phyloP scores from a whole-genome alignment of 2,888 invertebrate genomes.

The Trissoscelio sp. region DNA sequence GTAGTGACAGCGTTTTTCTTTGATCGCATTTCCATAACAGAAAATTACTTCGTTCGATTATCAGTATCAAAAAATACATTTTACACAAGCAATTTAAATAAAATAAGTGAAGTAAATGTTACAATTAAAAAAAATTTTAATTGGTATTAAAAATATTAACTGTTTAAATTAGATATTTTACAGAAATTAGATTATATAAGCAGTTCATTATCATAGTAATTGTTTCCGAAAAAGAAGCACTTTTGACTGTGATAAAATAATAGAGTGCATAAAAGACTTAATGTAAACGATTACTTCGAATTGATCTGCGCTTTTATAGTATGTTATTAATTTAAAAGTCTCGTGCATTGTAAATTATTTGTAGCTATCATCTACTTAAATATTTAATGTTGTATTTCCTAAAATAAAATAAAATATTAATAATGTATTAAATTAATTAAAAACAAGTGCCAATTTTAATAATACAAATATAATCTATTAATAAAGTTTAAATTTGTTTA shows the following conservation, averaged over 20 bases:
- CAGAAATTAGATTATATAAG: constrained; percentile 63
- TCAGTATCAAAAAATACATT: too few species aligned
- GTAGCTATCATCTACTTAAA: constrained; percentile 59
- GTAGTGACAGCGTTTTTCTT: constrained; percentile 45
- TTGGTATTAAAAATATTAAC: too few species aligned
- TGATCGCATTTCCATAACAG: constrained; percentile 18
- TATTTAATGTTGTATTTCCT: too few species aligned
- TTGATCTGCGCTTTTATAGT: constrained; percentile 27
- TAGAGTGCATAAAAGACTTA: constrained; percentile 5
- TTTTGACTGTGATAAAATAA: constrained; percentile 30
- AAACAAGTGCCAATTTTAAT: too few species aligned
- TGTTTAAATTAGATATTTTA: background rate
- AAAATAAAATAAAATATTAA: too few species aligned
- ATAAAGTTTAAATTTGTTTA: too few species aligned
- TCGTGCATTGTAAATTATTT: constrained; percentile 76
- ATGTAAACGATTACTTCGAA: constrained; percentile 20
- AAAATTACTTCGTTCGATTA: constrained; percentile 3
- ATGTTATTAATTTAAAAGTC: constrained; percentile 69
- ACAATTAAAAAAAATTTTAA: too few species aligned
- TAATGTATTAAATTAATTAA: too few species aligned
- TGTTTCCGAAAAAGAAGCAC: constrained; percentile 8
- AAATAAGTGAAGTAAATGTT: too few species aligned
- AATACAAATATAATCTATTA: too few species aligned
- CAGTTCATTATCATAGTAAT: constrained; percentile 73
- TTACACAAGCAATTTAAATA: too few species aligned